A percentile compares a stretch with the other conserved stretches of the same genome.
These are phyloP conservation scores for Odontesthes bonariensis DNA, from an alignment of 2,113 vertebrate species.

Conservation along the genomic window DNA sequence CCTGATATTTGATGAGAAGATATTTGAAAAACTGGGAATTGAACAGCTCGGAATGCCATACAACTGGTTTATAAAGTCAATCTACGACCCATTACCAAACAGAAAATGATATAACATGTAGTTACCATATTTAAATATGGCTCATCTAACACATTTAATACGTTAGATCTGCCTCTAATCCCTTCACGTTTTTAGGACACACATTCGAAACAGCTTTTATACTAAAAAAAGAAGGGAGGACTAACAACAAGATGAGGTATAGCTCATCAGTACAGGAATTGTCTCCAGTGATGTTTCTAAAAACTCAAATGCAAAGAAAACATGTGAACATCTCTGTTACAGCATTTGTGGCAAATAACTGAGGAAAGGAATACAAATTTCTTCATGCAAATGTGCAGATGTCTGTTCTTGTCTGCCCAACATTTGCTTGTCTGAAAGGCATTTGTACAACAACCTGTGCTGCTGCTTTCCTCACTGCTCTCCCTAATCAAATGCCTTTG, in stretches of 20 bases:
- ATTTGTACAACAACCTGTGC: conserved; percentile 1
- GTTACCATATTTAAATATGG: too few species aligned
- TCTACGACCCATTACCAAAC: too few species aligned
- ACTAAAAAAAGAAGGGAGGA: background rate
- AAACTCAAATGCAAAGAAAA: conserved; percentile 10
- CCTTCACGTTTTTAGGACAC: too few species aligned
- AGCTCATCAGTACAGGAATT: conserved; percentile 14
- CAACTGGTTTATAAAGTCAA: too few species aligned
- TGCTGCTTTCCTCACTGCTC: conserved; percentile 2
- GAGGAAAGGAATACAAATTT: background rate
- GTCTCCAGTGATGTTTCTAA: conserved; percentile 6
- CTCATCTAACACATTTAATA: too few species aligned
- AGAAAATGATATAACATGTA: too few species aligned
- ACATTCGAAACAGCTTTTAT: background rate
- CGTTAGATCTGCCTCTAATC: too few species aligned
- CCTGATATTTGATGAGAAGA: too few species aligned
- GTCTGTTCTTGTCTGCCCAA: background rate
- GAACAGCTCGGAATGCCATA: too few species aligned
- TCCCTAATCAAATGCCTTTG: conserved; percentile 4
- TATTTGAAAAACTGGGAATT: too few species aligned
- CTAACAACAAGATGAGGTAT: background rate
- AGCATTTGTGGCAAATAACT: background rate
- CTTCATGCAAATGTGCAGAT: background rate
- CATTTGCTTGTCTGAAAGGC: conserved; percentile 1
- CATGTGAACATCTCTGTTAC: background rate